Percentiles rank a stretch among this genome's conserved stretches.
Evolutionary conservation across 2,888 invertebrate genomes (phyloP).

Genomic region (Salticus scenicus): DNA sequence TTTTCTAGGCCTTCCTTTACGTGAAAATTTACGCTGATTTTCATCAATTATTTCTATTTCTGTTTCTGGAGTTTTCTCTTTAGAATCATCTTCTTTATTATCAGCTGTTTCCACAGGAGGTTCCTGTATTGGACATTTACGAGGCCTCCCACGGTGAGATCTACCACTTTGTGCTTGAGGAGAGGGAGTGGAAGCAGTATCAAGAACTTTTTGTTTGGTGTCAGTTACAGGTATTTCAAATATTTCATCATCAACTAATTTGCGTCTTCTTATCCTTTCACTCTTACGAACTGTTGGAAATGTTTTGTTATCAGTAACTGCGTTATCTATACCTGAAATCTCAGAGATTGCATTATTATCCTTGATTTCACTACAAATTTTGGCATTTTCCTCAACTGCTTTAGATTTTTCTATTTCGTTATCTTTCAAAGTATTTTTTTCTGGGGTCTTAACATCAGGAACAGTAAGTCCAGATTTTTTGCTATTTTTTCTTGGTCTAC

Average conservation of each 20-base stretch:
- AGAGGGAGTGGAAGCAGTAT: background rate
- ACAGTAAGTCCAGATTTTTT: background rate
- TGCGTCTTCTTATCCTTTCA: slow-evolving; percentile 30
- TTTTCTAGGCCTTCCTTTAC: slow-evolving; percentile 42
- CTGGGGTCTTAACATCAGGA: background rate
- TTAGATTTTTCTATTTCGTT: background rate
- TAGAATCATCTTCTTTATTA: background rate
- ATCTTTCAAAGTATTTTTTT: background rate
- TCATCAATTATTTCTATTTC: background rate
- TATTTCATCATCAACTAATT: background rate
- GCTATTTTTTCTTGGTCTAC: slow-evolving; percentile 35
- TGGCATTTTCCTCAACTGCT: background rate
- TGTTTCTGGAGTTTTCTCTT: background rate
- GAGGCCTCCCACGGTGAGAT: slow-evolving; percentile 36
- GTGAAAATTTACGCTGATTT: slow-evolving; percentile 11
- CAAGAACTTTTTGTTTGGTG: background rate
- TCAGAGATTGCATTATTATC: background rate
- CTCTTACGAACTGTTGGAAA: slow-evolving; percentile 24
- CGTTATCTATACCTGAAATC: background rate
- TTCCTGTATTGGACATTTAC: slow-evolving; percentile 24
- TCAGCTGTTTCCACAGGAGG: background rate
- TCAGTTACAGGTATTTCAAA: background rate
- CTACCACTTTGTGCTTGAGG: background rate
- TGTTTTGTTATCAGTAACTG: background rate
- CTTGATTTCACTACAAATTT: background rate